These are phyloP conservation scores for Drosophila trichaetosa DNA, from an alignment of 2,888 invertebrate species.

Conservation along the genomic window DNA sequence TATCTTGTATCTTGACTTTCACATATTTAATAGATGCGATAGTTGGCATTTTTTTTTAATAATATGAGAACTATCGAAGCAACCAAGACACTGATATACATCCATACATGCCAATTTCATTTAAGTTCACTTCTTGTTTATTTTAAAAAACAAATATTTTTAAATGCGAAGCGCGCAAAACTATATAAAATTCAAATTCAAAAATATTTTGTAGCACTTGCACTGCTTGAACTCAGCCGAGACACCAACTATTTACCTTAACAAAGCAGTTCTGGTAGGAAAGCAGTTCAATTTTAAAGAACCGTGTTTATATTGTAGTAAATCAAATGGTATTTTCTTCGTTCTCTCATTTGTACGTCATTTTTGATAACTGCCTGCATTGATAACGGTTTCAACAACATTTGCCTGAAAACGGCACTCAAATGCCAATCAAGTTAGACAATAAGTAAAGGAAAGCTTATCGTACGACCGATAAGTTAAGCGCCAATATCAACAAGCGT, in stretches of 20 bases:
- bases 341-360: background rate
- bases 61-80: background rate
- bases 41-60: background rate
- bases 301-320: background rate
- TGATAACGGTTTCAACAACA: background rate
- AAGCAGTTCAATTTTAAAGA: background rate
- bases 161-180: background rate
- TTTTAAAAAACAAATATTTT: background rate
- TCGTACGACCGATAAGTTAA: slow-evolving; percentile 21
- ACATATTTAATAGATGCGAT: slow-evolving; percentile 4
- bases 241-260: background rate
- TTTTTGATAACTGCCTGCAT: background rate
- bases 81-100: background rate
- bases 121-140: background rate
- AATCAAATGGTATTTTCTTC: background rate
- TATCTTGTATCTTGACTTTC: slow-evolving; percentile 11
- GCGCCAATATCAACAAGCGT: slow-evolving; percentile 15
- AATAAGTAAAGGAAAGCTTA: slow-evolving; percentile 11
- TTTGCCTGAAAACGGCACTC: slow-evolving; percentile 30
- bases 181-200: background rate
- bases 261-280: slow-evolving; percentile 21
- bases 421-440: slow-evolving; percentile 31
- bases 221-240: slow-evolving; percentile 21
- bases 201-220: too few species aligned
- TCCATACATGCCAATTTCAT: background rate